These are phyloP conservation scores for Melipona beecheii DNA, from an alignment of 2,888 invertebrate species.

Conservation along the genomic window DNA sequence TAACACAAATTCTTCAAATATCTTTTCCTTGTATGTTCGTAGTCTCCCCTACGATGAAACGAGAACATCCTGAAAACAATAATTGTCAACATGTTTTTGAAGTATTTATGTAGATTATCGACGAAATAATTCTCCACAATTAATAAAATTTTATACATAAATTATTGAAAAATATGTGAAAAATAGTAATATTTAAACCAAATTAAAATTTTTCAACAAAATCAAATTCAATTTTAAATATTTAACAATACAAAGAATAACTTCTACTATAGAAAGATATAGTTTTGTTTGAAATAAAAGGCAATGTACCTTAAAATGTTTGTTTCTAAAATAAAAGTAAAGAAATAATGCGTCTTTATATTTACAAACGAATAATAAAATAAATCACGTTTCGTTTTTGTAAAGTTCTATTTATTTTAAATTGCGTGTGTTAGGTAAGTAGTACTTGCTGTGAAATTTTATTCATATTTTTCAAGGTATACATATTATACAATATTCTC, in stretches of 20 bases:
- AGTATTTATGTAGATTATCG: conserved; percentile 38
- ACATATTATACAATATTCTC: conserved; percentile 56
- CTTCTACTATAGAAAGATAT: not conserved
- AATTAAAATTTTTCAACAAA: not conserved
- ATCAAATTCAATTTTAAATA: not conserved
- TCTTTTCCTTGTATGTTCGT: conserved; percentile 66
- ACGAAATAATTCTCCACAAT: conserved; percentile 36
- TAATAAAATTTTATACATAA: conserved; percentile 37
- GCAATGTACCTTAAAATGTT: not conserved
- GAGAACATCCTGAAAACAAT: conserved; percentile 74
- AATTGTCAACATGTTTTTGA: conserved; percentile 72
- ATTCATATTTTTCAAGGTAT: conserved; percentile 53
- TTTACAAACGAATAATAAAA: conserved; percentile 11
- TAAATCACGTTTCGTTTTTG: conserved; percentile 56
- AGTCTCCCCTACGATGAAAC: conserved; percentile 66
- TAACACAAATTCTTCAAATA: conserved; percentile 64
- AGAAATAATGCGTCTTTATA: not conserved
- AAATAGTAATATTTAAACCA: not conserved
- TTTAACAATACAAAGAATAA: not conserved
- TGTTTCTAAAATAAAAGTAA: not conserved
- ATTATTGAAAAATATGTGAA: not conserved
- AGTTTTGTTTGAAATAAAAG: not conserved
- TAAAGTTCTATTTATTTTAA: conserved; percentile 61
- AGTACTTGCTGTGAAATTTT: conserved; percentile 60
- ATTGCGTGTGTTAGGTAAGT: conserved; percentile 46